Percentiles rank a stretch among this genome's conserved stretches.
phyloP scores from a whole-genome alignment of 1,140 invertebrate genomes.

The honey bee (Apis mellifera) region Amel_HAv3.1 CM009942.2:5188001-5188500 shows the following conservation, averaged over 20 bases:
- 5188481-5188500: background rate
- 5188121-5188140: background rate
- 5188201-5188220: background rate
- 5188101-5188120: conserved; percentile 32
- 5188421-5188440: background rate
- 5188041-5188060: conserved; percentile 32
- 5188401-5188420: background rate
- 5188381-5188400: conserved; percentile 2
- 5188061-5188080: conserved; percentile 44
- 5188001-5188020: conserved; percentile 32
- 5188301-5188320: background rate
- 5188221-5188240: conserved; percentile 8
- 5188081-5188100: conserved; percentile 51
- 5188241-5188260: background rate
- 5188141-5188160: conserved; percentile 23
- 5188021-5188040: conserved; percentile 37
- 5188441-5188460: background rate
- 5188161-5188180: conserved; percentile 11
- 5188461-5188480: too few species aligned
- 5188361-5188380: background rate
- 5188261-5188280: background rate
- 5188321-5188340: background rate
- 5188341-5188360: background rate
- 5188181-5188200: background rate
- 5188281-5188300: background rate